Base-by-base conservation (phyloP, 2,888 invertebrate species). In the Eupsilia transversa region DNA sequence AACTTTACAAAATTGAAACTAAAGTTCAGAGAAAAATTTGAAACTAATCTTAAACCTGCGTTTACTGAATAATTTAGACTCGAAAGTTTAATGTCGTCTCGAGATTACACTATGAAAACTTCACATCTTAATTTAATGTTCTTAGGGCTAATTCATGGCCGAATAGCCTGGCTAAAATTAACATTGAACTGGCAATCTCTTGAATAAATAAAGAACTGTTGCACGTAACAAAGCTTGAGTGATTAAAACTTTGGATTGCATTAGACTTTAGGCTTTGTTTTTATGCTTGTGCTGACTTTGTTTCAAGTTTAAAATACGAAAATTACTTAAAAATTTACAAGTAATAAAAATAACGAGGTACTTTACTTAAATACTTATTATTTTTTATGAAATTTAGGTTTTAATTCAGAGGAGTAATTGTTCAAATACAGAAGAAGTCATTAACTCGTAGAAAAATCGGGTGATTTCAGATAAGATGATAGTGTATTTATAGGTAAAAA, bases 101-200 rank as follows among this genome's bases (percentile, higher is more conserved):
- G 80, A 66, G 84, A 63, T 56, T 67, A 64, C 27, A 61, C 35
- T 59, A 3, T 73, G 60, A 57, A 83, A 80, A 80, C 84, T 83
- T 80, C 14, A 49, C n/a, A 66, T 61, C 56, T 66, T 69, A 54
- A 83, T 78, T 64, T 83, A 27, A 79, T 63, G 57, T 78, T 46
- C 27, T n/a, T 35, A 17, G 27, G 49, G 57, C 41, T 79, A 64
- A 69, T 82, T 78, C 30, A 65, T 52, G 52, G 46, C 35, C 23
- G 0, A 60, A 78, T 35, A n/a, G 49, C 52, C 14, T 43, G 30
- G 70, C 30, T 38, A 57, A 52, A 68, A 57, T 73, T 52, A 35
- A 52, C 52, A 60, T 66, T 66, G 30, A 30, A 54, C 54, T 33
- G 33, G 35, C 20, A 61, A 38, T 46, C 33, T 61, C 9, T 60